phyloP scores from a whole-genome alignment of 1,140 invertebrate species.

The Pristionchus pacificus region DNA sequence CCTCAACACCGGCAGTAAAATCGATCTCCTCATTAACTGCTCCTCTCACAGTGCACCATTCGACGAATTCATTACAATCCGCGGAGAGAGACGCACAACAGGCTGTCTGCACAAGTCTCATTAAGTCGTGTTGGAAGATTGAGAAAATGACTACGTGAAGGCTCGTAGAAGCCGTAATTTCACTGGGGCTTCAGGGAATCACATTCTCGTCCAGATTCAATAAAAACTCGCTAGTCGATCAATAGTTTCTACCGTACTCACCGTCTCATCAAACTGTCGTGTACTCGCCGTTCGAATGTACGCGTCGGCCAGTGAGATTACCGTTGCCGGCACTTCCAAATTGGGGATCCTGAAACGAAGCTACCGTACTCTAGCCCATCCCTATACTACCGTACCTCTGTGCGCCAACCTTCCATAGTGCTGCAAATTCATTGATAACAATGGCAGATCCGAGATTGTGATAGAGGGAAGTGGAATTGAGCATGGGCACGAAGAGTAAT shows the following conservation, averaged over 20 bases:
- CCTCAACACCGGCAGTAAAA: background rate
- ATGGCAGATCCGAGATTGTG: conserved; percentile 21
- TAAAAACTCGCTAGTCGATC: no score
- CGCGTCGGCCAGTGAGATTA: background rate
- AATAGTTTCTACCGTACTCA: no score
- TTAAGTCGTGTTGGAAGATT: no score
- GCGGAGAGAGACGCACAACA: background rate
- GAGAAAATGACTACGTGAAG: no score
- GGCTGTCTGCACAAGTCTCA: background rate
- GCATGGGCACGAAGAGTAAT: conserved; percentile 23
- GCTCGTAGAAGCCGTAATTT: no score
- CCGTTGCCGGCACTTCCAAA: background rate
- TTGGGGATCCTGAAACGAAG: background rate
- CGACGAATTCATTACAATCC: conserved; percentile 30
- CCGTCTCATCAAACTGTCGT: background rate
- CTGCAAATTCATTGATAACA: conserved; percentile 22
- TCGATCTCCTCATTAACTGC: conserved; percentile 1
- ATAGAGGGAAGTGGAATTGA: conserved; percentile 17
- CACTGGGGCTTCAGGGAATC: no score
- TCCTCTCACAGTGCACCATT: conserved; percentile 13
- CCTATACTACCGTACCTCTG: background rate
- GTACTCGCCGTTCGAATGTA: background rate
- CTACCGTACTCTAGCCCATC: no score
- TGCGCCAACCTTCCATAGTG: conserved; percentile 8
- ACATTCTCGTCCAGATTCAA: no score